These are phyloP conservation scores for Dichetophora obliterata DNA, from an alignment of 2,888 invertebrate species.

Conservation along the genomic window DNA sequence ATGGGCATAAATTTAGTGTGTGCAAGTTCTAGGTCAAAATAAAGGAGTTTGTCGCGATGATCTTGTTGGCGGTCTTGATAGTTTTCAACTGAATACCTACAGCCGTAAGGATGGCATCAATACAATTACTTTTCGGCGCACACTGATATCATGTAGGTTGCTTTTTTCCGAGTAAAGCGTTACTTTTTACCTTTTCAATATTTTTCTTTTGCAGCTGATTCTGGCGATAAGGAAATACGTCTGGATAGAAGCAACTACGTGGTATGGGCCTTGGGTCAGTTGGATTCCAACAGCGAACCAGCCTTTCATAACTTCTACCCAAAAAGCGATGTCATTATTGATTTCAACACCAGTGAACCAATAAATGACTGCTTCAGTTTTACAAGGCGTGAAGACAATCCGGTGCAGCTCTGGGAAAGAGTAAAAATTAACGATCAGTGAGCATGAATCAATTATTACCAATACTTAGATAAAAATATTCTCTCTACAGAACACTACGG, in stretches of 20 bases:
- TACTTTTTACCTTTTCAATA: not conserved
- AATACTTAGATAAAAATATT: not conserved
- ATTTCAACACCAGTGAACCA: conserved; percentile 77
- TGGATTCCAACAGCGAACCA: conserved; percentile 84
- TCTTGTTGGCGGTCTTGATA: conserved; percentile 84
- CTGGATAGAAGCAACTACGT: conserved; percentile 76
- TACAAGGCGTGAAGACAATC: conserved; percentile 70
- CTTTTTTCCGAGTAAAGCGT: not conserved
- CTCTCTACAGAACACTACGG: conserved; percentile 73
- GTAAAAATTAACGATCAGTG: conserved; percentile 76
- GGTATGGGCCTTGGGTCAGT: conserved; percentile 87
- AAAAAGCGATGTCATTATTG: conserved; percentile 77
- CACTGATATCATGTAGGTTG: conserved; percentile 78
- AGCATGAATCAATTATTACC: conserved; percentile 36
- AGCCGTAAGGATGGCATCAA: conserved; percentile 82
- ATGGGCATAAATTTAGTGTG: conserved; percentile 72
- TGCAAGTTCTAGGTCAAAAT: conserved; percentile 86
- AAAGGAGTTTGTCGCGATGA: conserved; percentile 90
- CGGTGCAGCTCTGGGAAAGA: conserved; percentile 74
- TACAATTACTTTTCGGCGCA: conserved; percentile 82
- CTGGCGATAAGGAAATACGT: conserved; percentile 81
- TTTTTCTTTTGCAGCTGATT: conserved; percentile 74
- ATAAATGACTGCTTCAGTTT: conserved; percentile 83
- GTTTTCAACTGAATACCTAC: conserved; percentile 83
- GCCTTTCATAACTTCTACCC: conserved; percentile 87